Evolutionary conservation across 2,113 vertebrate species (phyloP), one percentile per base, ranked within the genome.

Genomic region (Calypte anna): DNA sequence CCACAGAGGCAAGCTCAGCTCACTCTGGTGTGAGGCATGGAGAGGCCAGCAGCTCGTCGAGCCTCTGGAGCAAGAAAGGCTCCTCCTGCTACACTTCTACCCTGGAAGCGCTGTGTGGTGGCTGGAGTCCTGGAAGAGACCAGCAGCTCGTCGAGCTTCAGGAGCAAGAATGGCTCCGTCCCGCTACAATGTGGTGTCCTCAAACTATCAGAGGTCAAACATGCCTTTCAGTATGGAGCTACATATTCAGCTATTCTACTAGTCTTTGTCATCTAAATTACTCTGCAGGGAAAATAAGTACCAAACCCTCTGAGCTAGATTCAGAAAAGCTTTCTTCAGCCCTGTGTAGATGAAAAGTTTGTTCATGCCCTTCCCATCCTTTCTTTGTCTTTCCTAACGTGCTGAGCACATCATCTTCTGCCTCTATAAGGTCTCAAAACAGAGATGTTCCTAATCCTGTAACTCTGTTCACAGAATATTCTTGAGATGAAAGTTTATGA

Each of bases 401-500:
- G 14, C 57, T 51, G 36, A 83, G 16, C 14, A 59, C 1, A 1
- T 72, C 7, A n/a, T 23, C 23, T 75, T 43, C 8, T 76, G 20
- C 14, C 23, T 87, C 23, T 2, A 1, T 28, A 76, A 86, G 4
- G 17, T 80, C 59, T 77, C 51, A 69, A 46, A 33, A 62, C 43
- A 51, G 55, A 40, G 14, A 48, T 51, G 16, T 53, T 82, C 22
- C 43, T 83, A 59, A 94, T 51, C 38, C 30, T 69, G 24, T 54
- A 36, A 10, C 12, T 88, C 17, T 91, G 20, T 91, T 88, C 91
- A 50, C 94, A 98, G 98, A 98, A 98, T 46, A 59, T 98, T 95
- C 96, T 98, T 70, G 97, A 98, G 59, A 62, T 98, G 54, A 97
- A 89, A 40, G 10, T 98, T 84, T 97, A 94, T 40, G 97, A 98